phyloP scores from a whole-genome alignment of 2,113 vertebrate genomes.

The Entelurus aequoreus region DNA sequence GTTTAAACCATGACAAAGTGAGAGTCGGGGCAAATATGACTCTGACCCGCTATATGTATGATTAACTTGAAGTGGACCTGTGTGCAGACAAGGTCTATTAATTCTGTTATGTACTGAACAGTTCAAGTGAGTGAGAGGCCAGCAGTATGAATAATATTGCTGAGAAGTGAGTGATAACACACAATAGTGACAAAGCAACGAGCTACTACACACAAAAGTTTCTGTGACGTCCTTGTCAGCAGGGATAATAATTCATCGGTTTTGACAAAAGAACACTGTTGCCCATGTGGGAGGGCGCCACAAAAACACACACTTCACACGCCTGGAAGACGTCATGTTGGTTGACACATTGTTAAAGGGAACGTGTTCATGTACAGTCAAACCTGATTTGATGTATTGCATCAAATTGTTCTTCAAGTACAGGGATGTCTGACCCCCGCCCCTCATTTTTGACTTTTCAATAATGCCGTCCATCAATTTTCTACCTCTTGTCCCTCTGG shows the following conservation, averaged over 20 bases:
- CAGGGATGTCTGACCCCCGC: too few relatives aligned
- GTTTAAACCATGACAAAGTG: background rate
- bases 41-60: slow-evolving; percentile 21
- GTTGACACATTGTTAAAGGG: background rate
- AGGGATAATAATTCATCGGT: slow-evolving; percentile 21
- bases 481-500: too few relatives aligned
- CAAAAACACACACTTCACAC: slow-evolving; percentile 14
- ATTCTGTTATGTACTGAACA: background rate
- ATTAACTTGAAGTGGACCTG: slow-evolving; percentile 47
- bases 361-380: background rate
- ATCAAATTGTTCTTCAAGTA: too few relatives aligned
- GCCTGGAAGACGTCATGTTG: slow-evolving; percentile 9
- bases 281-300: slow-evolving; percentile 2
- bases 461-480: too few relatives aligned
- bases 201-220: slow-evolving; percentile 3
- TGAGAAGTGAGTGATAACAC: background rate
- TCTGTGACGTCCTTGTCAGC: slow-evolving; percentile 14
- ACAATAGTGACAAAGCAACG: background rate
- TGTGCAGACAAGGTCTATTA: background rate
- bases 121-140: background rate
- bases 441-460: too few relatives aligned
- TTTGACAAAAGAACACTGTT: slow-evolving; percentile 30
- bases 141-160: background rate
- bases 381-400: background rate
- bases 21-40: slow-evolving; percentile 37